Base-by-base conservation (phyloP, 2,797 vertebrate species). In the Enteromius treurensis region DNA sequence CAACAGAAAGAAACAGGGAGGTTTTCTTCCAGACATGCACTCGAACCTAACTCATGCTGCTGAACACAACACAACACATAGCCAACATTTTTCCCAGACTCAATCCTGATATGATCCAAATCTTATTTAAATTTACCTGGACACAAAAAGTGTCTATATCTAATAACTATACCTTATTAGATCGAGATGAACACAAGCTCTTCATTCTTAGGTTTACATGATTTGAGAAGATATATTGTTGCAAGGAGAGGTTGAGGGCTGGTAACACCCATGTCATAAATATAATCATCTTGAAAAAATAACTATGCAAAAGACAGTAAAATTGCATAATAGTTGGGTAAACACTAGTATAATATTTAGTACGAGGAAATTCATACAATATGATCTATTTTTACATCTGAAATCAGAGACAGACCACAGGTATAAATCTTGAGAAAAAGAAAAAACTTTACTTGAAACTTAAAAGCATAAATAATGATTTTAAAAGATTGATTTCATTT, bases 381-480 rank as follows among this genome's bases (percentile, higher is more conserved):
- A 58, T 65, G 10, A 49, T 34, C 19, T n/a, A 34, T 15, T 49
- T 58, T 71, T 32, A 75, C 32, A 15, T 55, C 14, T 23, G 32
- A 58, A 75, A 58, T 75, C 32, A 85, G 74, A 81, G 17, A 84
- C 69, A 86, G 88, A 81, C 68, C 85, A 90, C 14, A 65, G 23
- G 45, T 86, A 53, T 86, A 88, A 87, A 81, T 91, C 91, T 93
- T 90, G 88, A 86, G 85, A 90, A 93, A 93, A 21, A 53, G 91
- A 87, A 80, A 55, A 91, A 86, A 80, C 84, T 96, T 96, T 96
- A 95, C 94, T 95, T 92, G 85, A 92, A 91, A 91, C 95, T 95
- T 84, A 92, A 94, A 79, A 94, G 95, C 94, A 95, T 95, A 95
- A 96, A 95, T 94, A 95, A 94, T 95, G 93, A 96, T 95, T 92